Evolutionary conservation across 2,113 vertebrate genomes (phyloP).

Genomic region (Sinocyclocheilus anshuiensis): DNA sequence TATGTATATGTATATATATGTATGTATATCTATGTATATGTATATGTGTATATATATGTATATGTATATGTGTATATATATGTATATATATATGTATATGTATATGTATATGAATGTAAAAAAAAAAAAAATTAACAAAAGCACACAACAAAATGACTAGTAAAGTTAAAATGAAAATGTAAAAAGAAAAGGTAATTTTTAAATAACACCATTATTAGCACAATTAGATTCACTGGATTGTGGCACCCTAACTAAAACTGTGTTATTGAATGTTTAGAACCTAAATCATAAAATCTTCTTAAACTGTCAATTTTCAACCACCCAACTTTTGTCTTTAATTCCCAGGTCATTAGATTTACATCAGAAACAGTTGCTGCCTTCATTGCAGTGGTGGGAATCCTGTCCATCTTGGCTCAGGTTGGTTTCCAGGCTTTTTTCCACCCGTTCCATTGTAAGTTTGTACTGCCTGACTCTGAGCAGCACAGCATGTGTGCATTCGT

Average conservation of each 20-base stretch:
- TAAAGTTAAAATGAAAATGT: neutral
- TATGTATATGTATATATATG: too few relatives aligned
- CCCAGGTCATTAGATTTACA: conserved; percentile 86
- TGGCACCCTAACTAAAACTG: neutral
- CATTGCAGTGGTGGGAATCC: conserved; percentile 88
- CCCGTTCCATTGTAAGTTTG: neutral
- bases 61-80: too few relatives aligned
- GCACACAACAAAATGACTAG: neutral
- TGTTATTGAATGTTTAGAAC: neutral
- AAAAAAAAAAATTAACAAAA: too few relatives aligned
- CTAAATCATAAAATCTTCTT: neutral
- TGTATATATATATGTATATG: too few relatives aligned
- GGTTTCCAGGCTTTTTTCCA: conserved; percentile 42
- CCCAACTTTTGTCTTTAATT: conserved; percentile 40
- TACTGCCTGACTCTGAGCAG: neutral
- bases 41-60: too few relatives aligned
- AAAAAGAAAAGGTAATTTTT: neutral
- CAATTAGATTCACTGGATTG: neutral
- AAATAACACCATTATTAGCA: neutral
- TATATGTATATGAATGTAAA: too few relatives aligned
- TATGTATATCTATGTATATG: too few relatives aligned
- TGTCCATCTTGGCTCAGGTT: conserved; percentile 92
- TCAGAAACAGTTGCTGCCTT: conserved; percentile 89
- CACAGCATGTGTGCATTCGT: neutral
- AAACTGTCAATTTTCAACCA: neutral